Evolutionary conservation across 2,888 invertebrate species (phyloP).

Genomic region (Gandaritis pyraliata): DNA sequence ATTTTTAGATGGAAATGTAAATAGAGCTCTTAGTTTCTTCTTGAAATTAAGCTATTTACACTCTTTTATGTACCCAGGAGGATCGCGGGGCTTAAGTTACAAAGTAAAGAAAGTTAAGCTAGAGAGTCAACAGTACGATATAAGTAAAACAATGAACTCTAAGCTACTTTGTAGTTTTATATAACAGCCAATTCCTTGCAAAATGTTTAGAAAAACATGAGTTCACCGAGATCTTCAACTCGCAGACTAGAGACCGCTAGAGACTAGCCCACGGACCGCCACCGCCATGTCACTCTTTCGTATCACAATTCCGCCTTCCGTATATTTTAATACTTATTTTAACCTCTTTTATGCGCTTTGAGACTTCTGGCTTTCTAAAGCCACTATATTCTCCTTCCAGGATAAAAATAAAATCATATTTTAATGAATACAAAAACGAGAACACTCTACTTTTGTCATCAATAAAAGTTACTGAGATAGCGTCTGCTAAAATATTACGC

Average conservation of each 20-base stretch:
- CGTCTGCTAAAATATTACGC: conserved; percentile 35
- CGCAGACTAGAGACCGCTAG: conserved; percentile 36
- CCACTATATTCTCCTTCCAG: conserved; percentile 26
- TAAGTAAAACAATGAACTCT: conserved; percentile 15
- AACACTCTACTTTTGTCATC: conserved; percentile 32
- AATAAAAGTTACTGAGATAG: conserved; percentile 40
- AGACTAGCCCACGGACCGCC: conserved; percentile 36
- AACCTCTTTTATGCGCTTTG: conserved; percentile 47
- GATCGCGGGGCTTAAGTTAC: neutral
- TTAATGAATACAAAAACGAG: conserved; percentile 28
- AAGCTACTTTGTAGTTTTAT: conserved; percentile 28
- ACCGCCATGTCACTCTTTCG: conserved; percentile 48
- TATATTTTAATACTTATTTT: conserved; percentile 47
- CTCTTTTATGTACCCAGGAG: neutral
- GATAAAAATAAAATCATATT: conserved; percentile 17
- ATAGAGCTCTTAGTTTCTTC: conserved; percentile 4
- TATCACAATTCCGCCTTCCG: conserved; percentile 47
- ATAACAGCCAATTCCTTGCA: conserved; percentile 27
- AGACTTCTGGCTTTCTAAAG: conserved; percentile 41
- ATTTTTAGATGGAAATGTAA: neutral
- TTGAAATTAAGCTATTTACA: conserved; percentile 1
- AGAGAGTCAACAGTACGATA: conserved; percentile 11
- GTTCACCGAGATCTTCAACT: conserved; percentile 28
- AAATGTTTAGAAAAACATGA: conserved; percentile 31
- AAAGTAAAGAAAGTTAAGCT: conserved; percentile 12